A percentile compares a stretch with the other conserved stretches of the same genome.
Evolutionary conservation across 37 sponge, comb jelly and placozoan genomes (phyloP).

Genomic region (Sycon ciliatum): DNA sequence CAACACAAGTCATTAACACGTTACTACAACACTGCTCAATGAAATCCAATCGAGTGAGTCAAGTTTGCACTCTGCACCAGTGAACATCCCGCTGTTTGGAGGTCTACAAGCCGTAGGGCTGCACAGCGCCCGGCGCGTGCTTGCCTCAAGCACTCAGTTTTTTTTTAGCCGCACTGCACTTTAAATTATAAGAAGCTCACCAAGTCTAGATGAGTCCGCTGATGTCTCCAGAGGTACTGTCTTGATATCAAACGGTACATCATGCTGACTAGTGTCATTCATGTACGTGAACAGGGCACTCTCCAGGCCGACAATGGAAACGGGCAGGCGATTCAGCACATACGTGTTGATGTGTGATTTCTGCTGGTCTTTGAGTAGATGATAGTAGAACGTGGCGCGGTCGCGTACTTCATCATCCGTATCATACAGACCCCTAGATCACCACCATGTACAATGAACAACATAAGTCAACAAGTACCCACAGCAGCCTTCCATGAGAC

Average conservation of each 20-base stretch:
- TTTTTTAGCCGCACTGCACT: too few species aligned
- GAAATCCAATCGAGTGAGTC: too few species aligned
- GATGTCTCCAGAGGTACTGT: slow-evolving; percentile 78
- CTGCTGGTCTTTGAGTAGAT: slow-evolving; percentile 63
- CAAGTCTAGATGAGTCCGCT: too few species aligned
- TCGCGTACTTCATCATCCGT: slow-evolving; percentile 85
- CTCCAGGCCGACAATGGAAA: slow-evolving; percentile 88
- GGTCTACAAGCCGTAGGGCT: too few species aligned
- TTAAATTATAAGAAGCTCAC: too few species aligned
- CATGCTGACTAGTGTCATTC: slow-evolving; percentile 50
- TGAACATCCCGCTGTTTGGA: too few species aligned
- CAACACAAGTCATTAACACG: too few species aligned
- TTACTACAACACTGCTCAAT: too few species aligned
- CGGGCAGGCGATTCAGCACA: slow-evolving; percentile 38
- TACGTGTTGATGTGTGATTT: slow-evolving; percentile 3
- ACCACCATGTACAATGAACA: background rate
- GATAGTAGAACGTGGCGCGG: slow-evolving; percentile 77
- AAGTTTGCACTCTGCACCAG: too few species aligned
- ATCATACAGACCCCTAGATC: slow-evolving; percentile 66
- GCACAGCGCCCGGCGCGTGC: too few species aligned
- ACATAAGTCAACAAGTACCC: background rate
- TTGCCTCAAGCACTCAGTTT: too few species aligned
- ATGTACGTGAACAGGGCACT: slow-evolving; percentile 76
- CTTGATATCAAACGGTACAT: slow-evolving; percentile 77
- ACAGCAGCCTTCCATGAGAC: too few species aligned